Evolutionary conservation across 2,888 invertebrate species (phyloP), one percentile per base, ranked within the genome.

Genomic region (Julus scandinavius): DNA sequence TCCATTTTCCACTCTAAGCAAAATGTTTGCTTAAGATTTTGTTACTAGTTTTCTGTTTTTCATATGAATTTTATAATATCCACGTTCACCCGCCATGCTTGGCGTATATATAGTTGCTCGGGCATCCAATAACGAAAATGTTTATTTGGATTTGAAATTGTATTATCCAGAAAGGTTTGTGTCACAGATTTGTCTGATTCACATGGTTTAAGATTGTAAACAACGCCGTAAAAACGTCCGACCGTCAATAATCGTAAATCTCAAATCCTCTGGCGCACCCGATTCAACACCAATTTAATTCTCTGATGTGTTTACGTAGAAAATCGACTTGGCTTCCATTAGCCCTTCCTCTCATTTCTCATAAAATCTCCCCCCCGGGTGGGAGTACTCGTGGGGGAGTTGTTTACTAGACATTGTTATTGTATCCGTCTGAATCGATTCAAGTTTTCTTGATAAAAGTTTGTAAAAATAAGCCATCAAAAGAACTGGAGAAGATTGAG

Each of bases 211-310:
- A 54, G 54, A 54, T 54, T 54, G 54, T 54, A 54, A 54, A 54
- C 54, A 54, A 54, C 54, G 15, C 54, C 54, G 54, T 54, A 54
- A 54, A 54, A 54, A 54, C 54, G 54, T 54, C 54, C 54, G 54
- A 4, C 54, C 54, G 54, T 54, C 54, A 17, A 54, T 54, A 54
- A 54, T 15, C 54, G 54, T 54, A 54, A 54, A 54, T 54, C 54
- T 54, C 54, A 13, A 54, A 17, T 17, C 54, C 54, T 54, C 54
- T 54, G 54, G 15, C 17, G 13, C 54, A 54, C 54, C 15, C 54
- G 54, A 54, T 54, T 54, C 54, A 54, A 54, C 54, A 54, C 54
- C 54, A 54, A 54, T 54, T 54, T 54, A 54, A 54, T 54, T 54
- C 54, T 54, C 54, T 54, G 54, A 54, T 54, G 54, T 54, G 54